A percentile compares a stretch with the other conserved stretches of the same genome.
phyloP scores from a whole-genome alignment of 2,113 vertebrate species.

The Elephas maximus region DNA sequence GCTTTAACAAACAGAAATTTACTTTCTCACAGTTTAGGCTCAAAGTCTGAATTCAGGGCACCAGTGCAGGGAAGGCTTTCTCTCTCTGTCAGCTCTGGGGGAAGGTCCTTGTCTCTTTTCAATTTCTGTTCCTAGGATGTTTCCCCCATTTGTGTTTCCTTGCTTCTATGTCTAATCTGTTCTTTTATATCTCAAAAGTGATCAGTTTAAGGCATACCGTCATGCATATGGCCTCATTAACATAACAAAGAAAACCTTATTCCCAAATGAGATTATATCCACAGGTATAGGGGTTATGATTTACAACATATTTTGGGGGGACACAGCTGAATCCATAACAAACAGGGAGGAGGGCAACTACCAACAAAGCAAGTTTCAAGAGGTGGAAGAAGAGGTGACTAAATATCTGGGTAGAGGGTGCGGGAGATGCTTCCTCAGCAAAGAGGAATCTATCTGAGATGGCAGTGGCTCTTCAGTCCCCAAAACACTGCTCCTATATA shows the following conservation, averaged over 20 bases:
- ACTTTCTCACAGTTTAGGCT: not conserved
- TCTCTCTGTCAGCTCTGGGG: not conserved
- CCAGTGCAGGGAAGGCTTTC: not conserved
- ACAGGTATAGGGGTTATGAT: not conserved
- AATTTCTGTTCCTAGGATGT: not conserved
- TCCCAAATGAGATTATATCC: not conserved
- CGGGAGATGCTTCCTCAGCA: slow-evolving; percentile 17
- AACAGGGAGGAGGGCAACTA: not conserved
- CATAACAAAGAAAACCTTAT: not conserved
- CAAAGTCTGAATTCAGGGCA: not conserved
- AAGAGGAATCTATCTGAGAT: slow-evolving; percentile 23
- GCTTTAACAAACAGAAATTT: not conserved
- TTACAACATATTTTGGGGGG: not conserved
- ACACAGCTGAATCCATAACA: not conserved
- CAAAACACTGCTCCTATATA: not conserved
- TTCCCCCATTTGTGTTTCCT: not conserved
- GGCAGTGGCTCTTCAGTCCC: not conserved
- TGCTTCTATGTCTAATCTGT: not conserved
- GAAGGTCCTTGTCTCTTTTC: not conserved
- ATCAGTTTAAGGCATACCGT: not conserved
- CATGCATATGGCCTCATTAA: not conserved
- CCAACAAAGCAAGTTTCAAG: slow-evolving; percentile 30
- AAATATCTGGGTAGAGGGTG: not conserved
- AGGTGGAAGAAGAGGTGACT: slow-evolving; percentile 19
- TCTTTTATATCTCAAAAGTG: not conserved